Base-by-base conservation (phyloP, 2,113 vertebrate species). In the Canis aureus region DNA sequence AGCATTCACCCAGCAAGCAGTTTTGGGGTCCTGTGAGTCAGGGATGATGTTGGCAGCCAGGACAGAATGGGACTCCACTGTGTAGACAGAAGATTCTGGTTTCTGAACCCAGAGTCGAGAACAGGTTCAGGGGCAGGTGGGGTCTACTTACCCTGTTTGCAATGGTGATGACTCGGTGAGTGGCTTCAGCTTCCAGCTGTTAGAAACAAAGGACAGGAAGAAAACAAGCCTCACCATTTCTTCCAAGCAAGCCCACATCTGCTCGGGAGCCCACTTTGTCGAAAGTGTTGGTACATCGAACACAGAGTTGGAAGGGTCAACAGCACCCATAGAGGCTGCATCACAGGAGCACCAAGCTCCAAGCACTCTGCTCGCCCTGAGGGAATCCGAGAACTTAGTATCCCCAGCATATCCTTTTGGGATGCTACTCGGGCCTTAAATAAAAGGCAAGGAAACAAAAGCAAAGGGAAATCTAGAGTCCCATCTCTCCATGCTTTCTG, bases 111-210 rank as follows among this genome's bases (percentile, higher is more conserved):
- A n/a, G 64, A 20, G 51, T 20, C 0, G 17, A 89, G 38, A 43
- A 8, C 0, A 5, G 38, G 22, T 29, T 73, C 19, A 6, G 27
- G 60, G 53, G 4, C 1, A 29, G 51, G 23, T 2, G 6, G 25
- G 53, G 9, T 6, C 16, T 81, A 98, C 99, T 99, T 98, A 99
- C 99, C 99, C 99, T 99, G 98, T 99, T 99, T 81, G 99, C 99
- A 27, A 99, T 99, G 98, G 99, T 99, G 94, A 99, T 99, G 19
- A 99, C 99, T 0, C 99, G 99, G 97, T 99, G 99, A 2, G 99
- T 99, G 53, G 99, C 99, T 95, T 99, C 99, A 0, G 99, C 99
- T 97, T 99, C 99, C 99, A 99, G 98, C 99, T 99, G 98, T 90
- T 73, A 78, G 96, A 67, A 96, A 98, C 62, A 98, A 79, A 66